Evolutionary conservation across 2,888 invertebrate species (phyloP).

Genomic region (Zootermopsis nevadensis): DNA sequence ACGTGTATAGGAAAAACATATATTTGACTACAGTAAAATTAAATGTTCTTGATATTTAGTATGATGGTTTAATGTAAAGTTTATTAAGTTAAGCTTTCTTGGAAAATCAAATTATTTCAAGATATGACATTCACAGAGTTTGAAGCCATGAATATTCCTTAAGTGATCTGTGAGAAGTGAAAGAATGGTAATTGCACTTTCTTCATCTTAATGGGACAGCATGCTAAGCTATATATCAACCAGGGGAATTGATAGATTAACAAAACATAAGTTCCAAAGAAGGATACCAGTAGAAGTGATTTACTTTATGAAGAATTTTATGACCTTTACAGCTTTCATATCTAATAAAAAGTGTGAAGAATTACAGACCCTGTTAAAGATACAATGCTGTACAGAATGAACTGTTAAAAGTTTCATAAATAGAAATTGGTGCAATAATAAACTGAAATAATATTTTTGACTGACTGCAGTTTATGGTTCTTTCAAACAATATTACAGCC

Average conservation of each 20-base stretch:
- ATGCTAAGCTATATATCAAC: conserved; percentile 32
- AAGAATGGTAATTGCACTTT: background rate
- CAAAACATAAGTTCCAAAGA: conserved; percentile 36
- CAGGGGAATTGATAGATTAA: conserved; percentile 31
- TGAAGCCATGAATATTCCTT: background rate
- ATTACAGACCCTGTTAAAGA: conserved; percentile 32
- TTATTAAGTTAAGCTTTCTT: background rate
- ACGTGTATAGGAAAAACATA: too few species aligned
- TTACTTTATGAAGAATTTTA: conserved; percentile 33
- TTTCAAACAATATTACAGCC: background rate
- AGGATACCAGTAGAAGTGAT: conserved; percentile 28
- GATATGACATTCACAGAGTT: too few species aligned
- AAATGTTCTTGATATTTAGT: background rate
- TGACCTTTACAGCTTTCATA: conserved; percentile 32
- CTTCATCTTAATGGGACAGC: conserved; percentile 38
- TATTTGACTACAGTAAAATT: too few species aligned
- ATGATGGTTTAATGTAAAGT: background rate
- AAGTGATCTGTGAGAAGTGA: background rate
- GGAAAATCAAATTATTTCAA: too few species aligned
- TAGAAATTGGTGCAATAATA: background rate
- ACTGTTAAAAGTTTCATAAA: background rate
- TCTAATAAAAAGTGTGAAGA: conserved; percentile 26
- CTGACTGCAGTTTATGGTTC: background rate
- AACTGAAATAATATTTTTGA: background rate
- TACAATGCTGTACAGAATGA: conserved; percentile 5